Base-by-base conservation (phyloP, 2,797 vertebrate genomes). In the Periophthalmus magnuspinnatus region DNA sequence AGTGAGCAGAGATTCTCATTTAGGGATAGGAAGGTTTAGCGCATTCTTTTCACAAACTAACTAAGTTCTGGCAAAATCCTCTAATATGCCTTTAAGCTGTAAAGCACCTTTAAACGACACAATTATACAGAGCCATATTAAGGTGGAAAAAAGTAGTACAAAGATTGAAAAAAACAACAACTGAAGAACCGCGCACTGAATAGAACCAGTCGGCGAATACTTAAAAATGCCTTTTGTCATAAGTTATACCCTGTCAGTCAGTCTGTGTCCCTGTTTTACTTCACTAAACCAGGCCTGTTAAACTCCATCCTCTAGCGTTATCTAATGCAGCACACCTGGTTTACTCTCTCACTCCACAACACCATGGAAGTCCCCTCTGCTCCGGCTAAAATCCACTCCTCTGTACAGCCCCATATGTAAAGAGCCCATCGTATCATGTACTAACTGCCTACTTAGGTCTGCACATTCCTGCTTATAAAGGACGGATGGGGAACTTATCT, bases 311-410 rank as follows among this genome's bases (percentile, higher is more conserved):
- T 38, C 5, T 41, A 9, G n/a, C 41, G 19, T 62, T 62, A 62
- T 62, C 60, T 62, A 14, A 41, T 13, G 33, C 10, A 62, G 60
- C 60, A 59, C 57, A 62, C 60, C 60, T 62, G 60, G 19, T 21
- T 19, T 8, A 34, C n/a, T 13, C 60, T 22, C 5, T 21, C 10
- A 41, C 34, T 36, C 19, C n/a, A 14, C 19, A 36, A 22, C 60
- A 41, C 4, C 19, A 41, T 5, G 41, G 36, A 24, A 45, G 41
- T 64, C 13, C 13, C 13, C 38, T 47, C 38, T 64, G 61, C 38
- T 28, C 17, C 36, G 5, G 17, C 60, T 62, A 24, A 64, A 47
- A 64, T 47, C 41, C 41, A 28, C 41, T 24, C 6, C 32, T 41
- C 34, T 22, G n/a, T 61, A n/a, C 36, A n/a, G 34, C n/a, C 41